Base-by-base conservation (phyloP, 2,797 vertebrate species). In the Pseudotriccus pelzelni region DNA sequence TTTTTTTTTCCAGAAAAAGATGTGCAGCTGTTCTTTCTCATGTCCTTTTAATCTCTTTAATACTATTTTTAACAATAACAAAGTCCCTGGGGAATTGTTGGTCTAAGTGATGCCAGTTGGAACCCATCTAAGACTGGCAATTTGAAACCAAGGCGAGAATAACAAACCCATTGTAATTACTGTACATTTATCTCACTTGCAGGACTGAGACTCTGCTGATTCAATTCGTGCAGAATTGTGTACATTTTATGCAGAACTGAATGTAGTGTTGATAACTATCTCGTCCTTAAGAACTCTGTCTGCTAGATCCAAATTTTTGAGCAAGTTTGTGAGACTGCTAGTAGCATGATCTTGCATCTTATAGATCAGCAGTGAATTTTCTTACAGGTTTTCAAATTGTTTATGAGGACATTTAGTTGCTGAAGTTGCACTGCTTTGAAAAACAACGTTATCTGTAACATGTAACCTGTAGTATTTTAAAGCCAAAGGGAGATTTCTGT, bases 101-200 rank as follows among this genome's bases (percentile, higher is more conserved):
- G 16, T 75, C 10, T 72, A n/a, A 75, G 16, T 20, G 37, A 47
- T 46, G 32, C 14, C 28, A 46, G 6, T 55, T 50, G 23, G 43
- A 62, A 77, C 9, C 28, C 9, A 21, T 20, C 1, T 43, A 49
- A 70, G 28, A n/a, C 12, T 10, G 3, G 0, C 10, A 18, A 5
- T 60, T 70, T 85, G 44, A 20, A 74, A 52, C 19, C 3, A 5
- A 27, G 27, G 24, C 8, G 39, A 78, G 30, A 78, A 62, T 58
- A 43, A 46, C 11, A 22, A n/a, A 22, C 12, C 21, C 16, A 4
- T 22, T 43, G 21, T 15, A 49, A 46, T 84, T 78, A 14, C 34
- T 14, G 4, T 34, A 19, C 18, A 7, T 81, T 78, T 60, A 14
- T 75, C 19, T 84, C 3, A 5, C 24, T 78, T 64, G 16, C 39